Evolutionary conservation across 2,113 vertebrate species (phyloP), one percentile per base, ranked within the genome.

Genomic region (Suncus etruscus): DNA sequence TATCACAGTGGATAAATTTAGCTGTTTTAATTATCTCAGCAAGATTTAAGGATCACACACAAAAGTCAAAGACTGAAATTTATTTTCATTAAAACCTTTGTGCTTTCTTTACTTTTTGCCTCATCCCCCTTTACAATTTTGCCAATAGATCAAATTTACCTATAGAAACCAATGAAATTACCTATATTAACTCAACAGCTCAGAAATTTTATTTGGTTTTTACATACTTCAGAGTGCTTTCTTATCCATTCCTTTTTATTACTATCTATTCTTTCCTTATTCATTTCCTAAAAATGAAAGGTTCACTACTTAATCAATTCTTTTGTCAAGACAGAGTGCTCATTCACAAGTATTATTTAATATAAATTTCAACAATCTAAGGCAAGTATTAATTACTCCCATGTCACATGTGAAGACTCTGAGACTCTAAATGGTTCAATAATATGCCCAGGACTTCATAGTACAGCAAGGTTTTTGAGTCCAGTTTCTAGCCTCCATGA

Each of bases 21-120:
- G 32, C 7, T 93, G 58, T 88, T 84, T 83, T 70, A 15, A n/a
- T 75, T 72, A 76, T 18, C 32, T 86, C 68, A 29, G 72, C 3
- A 29, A 87, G 75, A 16, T 51, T 87, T 31, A 15, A 7, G 14
- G 6, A 11, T 7, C 11, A 39, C 8, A 83, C 2, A 82, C 2
- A 70, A 25, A 84, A 86, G 76, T 70, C 39, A 79, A 89, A 63
- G 6, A 61, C 58, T 61, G 58, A 16, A 61, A 6, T 20, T 61
- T 1, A 25, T 50, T 90, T 92, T 31, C 58, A 82, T 20, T 61
- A 61, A 61, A 61, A 16, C 54, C 58, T 66, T 58, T 69, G 11
- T 18, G 39, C 51, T 80, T 78, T 86, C 50, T 63, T 75, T 77
- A 3, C 39, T 29, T 58, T 83, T 79, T 83, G 66, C 3, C 25